Evolutionary conservation across 2,797 vertebrate species (phyloP).

Genomic region (Muraenolepis orangiensis): DNA sequence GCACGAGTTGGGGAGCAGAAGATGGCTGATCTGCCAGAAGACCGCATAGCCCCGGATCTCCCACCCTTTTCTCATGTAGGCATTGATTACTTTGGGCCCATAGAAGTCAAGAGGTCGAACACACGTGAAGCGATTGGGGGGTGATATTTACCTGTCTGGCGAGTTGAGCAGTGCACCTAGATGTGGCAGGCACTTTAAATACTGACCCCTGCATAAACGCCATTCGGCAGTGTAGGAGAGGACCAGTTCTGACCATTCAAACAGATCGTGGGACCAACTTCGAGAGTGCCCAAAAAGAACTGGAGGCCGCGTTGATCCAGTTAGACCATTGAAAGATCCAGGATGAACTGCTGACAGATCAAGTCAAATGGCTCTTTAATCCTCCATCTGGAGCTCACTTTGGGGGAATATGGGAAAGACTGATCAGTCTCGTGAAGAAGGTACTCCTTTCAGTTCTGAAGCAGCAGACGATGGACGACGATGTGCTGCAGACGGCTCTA

Average conservation of each 20-base stretch:
- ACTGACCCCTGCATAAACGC: conserved; percentile 16
- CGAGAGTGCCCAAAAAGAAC: too few species aligned
- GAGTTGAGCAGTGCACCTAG: conserved; percentile 11
- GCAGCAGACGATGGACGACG: too few species aligned
- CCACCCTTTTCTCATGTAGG: conserved; percentile 16
- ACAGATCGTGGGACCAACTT: conserved; percentile 27
- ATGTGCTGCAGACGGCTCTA: too few species aligned
- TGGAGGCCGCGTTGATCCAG: not conserved
- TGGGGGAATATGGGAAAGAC: conserved; percentile 17
- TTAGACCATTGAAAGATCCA: conserved; percentile 11
- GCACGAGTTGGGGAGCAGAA: conserved; percentile 16
- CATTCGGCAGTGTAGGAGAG: conserved; percentile 24
- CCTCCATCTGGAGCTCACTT: conserved; percentile 13
- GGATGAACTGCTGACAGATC: not conserved
- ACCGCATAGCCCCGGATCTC: conserved; percentile 14
- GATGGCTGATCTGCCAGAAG: too few species aligned
- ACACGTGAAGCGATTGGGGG: conserved; percentile 22
- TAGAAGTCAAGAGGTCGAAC: conserved; percentile 16
- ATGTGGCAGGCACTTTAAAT: too few species aligned
- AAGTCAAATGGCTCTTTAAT: conserved; percentile 2
- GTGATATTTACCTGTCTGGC: conserved; percentile 2
- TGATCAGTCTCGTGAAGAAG: conserved; percentile 13
- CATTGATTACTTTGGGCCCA: conserved; percentile 32
- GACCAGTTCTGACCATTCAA: conserved; percentile 21
- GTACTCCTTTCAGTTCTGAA: conserved; percentile 2